Base-by-base conservation (phyloP, 2,888 invertebrate genomes). In the Apamea anceps region DNA sequence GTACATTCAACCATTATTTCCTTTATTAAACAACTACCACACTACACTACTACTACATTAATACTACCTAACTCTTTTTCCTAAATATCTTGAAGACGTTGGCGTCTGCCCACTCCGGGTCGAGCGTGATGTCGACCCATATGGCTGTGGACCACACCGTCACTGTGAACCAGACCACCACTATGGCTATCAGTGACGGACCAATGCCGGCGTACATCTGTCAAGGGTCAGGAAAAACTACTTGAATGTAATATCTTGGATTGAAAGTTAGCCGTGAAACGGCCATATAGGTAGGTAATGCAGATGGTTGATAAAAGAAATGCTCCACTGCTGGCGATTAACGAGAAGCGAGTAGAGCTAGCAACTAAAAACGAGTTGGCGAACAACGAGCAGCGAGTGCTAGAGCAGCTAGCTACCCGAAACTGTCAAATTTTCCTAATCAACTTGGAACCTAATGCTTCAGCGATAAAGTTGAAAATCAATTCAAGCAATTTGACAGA, bases 201-300 rank as follows among this genome's bases (percentile, higher is more conserved):
- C 94, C 95, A 10, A 94, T 77, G 1, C 96, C 96, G 0, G 94
- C 94, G 5, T 86, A 85, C 92, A 96, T 91, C 96, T 96, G 92
- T 4, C 77, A 87, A 74, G 32, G 28, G 91, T 4, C 74, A 87
- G 72, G 28, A 57, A 28, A 6, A 65, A 57, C 21, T 42, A 6
- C 2, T 51, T 62, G 15, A 37, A 72, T 21, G 12, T 25, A 65
- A 12, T 37, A 65, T 37, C 21, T 37, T 32, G 21, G 32, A 65
- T 32, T 25, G 65, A 12, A 37, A 12, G 12, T 28, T 32, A 18
- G 32, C 28, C 28, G 62, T 63, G 60, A 13, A n/a, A 60, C 13
- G 13, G 1, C 1, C 25, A 57, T 12, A 5, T 37, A 37, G 5
- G 37, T 37, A 37, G 37, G 37, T 5, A 37, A 5, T 54, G 25